These are phyloP conservation scores for Timandra comae DNA, from an alignment of 2,888 invertebrate genomes.

Conservation along the genomic window DNA sequence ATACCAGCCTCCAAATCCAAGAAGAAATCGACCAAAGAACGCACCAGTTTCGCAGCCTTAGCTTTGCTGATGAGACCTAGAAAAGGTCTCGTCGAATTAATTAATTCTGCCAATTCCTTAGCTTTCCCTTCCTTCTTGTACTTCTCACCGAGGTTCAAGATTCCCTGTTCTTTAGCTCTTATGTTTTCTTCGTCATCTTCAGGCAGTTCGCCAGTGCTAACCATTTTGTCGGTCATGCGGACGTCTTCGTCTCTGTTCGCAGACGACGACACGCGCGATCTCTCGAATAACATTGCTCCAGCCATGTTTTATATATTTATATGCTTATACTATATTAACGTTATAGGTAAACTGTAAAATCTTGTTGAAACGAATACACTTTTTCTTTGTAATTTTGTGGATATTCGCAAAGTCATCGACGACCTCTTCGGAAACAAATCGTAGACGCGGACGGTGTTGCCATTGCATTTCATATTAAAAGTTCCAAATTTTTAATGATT, in stretches of 20 bases:
- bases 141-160: slow-evolving; percentile 92
- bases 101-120: slow-evolving; percentile 92
- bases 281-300: slow-evolving; percentile 93
- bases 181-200: slow-evolving; percentile 94
- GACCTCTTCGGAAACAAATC: slow-evolving; percentile 70
- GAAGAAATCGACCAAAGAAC: slow-evolving; percentile 97
- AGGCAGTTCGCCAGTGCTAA: slow-evolving; percentile 84
- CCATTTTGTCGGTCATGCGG: slow-evolving; percentile 85
- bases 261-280: slow-evolving; percentile 85
- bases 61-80: slow-evolving; percentile 97
- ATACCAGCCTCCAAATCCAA: slow-evolving; percentile 97
- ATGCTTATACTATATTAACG: slow-evolving; percentile 61
- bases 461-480: too few species aligned
- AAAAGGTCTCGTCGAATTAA: slow-evolving; percentile 96
- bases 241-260: slow-evolving; percentile 86
- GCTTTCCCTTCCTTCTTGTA: slow-evolving; percentile 96
- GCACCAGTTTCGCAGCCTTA: slow-evolving; percentile 98
- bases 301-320: slow-evolving; percentile 83
- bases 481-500: too few species aligned
- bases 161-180: slow-evolving; percentile 94
- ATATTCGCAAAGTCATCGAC: slow-evolving; percentile 76
- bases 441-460: slow-evolving; percentile 69
- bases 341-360: slow-evolving; percentile 54
- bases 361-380: slow-evolving; percentile 58
- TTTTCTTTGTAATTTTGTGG: slow-evolving; percentile 73